These are phyloP conservation scores for Capromys pilorides DNA, from an alignment of 2,797 vertebrate species.

Conservation along the genomic window DNA sequence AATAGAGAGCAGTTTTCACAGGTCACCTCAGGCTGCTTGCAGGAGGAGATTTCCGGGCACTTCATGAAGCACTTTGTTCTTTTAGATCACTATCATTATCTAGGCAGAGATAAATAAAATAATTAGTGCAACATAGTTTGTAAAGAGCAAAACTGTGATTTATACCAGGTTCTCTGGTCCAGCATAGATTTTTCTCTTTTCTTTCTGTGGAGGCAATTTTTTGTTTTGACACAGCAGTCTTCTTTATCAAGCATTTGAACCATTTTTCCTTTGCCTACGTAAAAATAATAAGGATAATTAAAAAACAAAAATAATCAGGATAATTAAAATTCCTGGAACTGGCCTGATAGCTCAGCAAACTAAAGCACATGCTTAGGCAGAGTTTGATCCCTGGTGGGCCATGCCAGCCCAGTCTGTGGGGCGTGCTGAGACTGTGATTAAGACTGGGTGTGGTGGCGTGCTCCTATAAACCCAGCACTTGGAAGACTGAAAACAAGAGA, in stretches of 20 bases:
- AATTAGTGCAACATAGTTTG: not conserved
- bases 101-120: not conserved
- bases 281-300: not conserved
- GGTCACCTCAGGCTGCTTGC: no score
- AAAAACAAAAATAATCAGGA: not conserved
- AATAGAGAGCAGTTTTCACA: no score
- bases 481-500: no score
- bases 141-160: not conserved
- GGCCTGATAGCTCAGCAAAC: no score
- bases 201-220: not conserved
- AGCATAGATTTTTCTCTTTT: not conserved
- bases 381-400: no score
- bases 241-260: not conserved
- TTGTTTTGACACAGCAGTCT: not conserved
- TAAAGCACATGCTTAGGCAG: no score
- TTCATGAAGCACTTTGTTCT: not conserved
- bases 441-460: no score
- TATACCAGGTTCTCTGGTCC: not conserved
- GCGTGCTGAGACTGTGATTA: no score
- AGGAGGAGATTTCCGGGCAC: not conserved
- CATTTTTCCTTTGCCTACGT: rapidly evolving
- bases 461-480: no score
- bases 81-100: not conserved
- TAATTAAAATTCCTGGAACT: no score
- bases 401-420: no score